Conservation (phyloP, 1,140 invertebrate species). For the Penaeus chinensis region DNA sequence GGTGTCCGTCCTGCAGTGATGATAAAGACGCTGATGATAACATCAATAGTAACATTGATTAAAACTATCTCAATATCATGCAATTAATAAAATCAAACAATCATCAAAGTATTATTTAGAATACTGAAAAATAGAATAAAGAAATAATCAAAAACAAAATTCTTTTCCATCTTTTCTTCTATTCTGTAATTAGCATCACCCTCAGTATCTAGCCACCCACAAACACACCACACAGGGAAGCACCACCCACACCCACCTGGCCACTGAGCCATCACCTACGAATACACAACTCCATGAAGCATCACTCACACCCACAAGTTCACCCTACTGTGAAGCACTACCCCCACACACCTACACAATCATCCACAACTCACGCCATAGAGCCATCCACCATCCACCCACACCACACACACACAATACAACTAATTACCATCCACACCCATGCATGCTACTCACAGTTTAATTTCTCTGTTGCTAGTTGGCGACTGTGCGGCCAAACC, state of each 20-base stretch:
- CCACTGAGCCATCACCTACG: too few species aligned
- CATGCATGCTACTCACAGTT: constrained; percentile 41
- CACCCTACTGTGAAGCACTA: too few species aligned
- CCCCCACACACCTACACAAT: too few species aligned
- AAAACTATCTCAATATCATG: neutral
- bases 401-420: neutral
- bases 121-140: neutral
- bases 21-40: neutral
- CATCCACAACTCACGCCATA: neutral
- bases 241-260: too few species aligned
- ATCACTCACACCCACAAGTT: too few species aligned
- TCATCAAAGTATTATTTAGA: neutral
- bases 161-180: too few species aligned
- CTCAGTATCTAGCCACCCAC: too few species aligned
- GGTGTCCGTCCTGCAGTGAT: constrained; percentile 26
- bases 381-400: neutral
- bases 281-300: too few species aligned
- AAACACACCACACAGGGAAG: too few species aligned
- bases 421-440: neutral
- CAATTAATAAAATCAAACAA: neutral
- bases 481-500: constrained; percentile 59
- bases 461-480: constrained; percentile 55
- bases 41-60: neutral
- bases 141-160: too few species aligned
- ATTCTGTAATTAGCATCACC: too few species aligned